Conservation (phyloP, 2,888 invertebrate genomes). For the Iselma pallidipennis region DNA sequence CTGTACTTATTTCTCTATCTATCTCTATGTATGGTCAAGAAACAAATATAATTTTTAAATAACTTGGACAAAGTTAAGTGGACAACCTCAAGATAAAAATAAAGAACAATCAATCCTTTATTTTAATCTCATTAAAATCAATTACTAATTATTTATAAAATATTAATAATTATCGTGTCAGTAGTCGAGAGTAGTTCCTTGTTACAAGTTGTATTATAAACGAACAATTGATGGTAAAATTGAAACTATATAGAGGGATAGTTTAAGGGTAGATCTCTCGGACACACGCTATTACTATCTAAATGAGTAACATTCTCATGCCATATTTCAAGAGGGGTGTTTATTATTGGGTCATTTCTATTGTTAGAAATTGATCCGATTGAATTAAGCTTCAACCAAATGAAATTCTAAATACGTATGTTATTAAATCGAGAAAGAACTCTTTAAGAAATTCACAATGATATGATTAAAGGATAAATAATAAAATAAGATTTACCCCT, state of each 20-base stretch:
- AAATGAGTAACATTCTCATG: conserved; percentile 30
- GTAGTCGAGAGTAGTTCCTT: not conserved
- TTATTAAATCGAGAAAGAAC: too few species aligned
- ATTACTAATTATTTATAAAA: conserved; percentile 1
- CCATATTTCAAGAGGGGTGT: conserved; percentile 13
- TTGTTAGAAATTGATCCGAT: conserved; percentile 1
- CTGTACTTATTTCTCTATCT: too few species aligned
- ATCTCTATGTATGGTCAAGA: too few species aligned
- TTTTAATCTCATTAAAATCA: conserved; percentile 8
- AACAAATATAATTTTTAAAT: too few species aligned
- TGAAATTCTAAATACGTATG: not conserved
- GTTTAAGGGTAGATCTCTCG: conserved; percentile 6
- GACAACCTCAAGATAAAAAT: conserved; percentile 6
- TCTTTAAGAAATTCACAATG: too few species aligned
- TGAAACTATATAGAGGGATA: conserved; percentile 14
- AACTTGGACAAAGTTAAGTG: too few species aligned
- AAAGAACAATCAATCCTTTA: conserved; percentile 8
- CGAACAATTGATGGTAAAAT: not conserved
- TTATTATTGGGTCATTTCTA: not conserved
- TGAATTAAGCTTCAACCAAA: not conserved
- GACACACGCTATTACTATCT: conserved; percentile 14
- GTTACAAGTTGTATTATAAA: not conserved
- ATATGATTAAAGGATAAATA: too few species aligned
- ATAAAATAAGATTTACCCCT: too few species aligned
- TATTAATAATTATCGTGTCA: not conserved